phyloP scores from a whole-genome alignment of 2,888 invertebrate species.

The Amphipoea lucens region DNA sequence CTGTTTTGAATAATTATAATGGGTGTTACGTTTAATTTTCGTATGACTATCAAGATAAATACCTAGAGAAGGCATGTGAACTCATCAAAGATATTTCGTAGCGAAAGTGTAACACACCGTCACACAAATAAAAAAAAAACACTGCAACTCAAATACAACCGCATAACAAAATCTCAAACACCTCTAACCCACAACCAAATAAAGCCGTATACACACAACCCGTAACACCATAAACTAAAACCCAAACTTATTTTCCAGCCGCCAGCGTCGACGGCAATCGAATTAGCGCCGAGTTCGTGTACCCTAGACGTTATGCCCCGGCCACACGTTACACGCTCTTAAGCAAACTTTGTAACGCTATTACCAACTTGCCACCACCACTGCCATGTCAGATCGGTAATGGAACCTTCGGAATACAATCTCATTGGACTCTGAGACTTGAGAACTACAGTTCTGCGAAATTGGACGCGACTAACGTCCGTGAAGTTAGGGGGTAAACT shows the following conservation, averaged over 20 bases:
- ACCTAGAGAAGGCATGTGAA: not conserved
- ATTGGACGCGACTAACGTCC: slow-evolving; percentile 64
- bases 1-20: not conserved
- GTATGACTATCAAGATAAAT: not conserved
- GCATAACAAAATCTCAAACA: slow-evolving; percentile 31
- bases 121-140: not conserved
- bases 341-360: slow-evolving; percentile 79
- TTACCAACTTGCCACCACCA: slow-evolving; percentile 75
- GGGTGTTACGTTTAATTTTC: not conserved
- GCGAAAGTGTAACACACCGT: not conserved
- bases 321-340: slow-evolving; percentile 80
- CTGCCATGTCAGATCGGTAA: slow-evolving; percentile 67
- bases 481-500: slow-evolving; percentile 52
- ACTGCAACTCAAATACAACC: not conserved
- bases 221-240: slow-evolving; percentile 55
- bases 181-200: slow-evolving; percentile 34
- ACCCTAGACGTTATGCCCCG: slow-evolving; percentile 73
- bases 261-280: slow-evolving; percentile 66
- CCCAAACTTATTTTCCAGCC: slow-evolving; percentile 68
- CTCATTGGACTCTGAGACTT: slow-evolving; percentile 67
- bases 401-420: slow-evolving; percentile 71
- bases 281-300: slow-evolving; percentile 70
- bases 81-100: not conserved
- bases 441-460: slow-evolving; percentile 58
- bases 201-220: slow-evolving; percentile 31